Conservation (phyloP, 1,140 invertebrate genomes). For the Leptinotarsa lineolata region DNA sequence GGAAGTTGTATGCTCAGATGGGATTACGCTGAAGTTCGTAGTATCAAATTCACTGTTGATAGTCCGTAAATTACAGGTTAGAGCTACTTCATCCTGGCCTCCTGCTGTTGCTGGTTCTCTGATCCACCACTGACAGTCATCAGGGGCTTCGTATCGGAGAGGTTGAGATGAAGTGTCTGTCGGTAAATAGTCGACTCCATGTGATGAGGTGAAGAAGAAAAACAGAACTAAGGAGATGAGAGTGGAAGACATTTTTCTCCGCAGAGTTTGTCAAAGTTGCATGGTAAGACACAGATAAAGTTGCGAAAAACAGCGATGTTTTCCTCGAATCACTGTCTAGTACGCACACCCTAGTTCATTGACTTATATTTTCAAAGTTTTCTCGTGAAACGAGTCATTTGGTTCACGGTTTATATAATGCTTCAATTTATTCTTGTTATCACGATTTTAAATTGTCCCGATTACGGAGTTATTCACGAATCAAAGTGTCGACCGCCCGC, state of each 20-base stretch:
- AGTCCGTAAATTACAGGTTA: constrained; percentile 78
- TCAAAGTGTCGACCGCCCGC: constrained; percentile 7
- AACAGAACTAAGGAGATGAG: constrained; percentile 43
- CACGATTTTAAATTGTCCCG: background rate
- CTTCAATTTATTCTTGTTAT: no score
- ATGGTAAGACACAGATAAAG: constrained; percentile 1
- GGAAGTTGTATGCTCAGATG: constrained; percentile 79
- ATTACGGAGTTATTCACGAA: constrained; percentile 4
- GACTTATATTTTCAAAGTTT: background rate
- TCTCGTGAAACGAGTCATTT: background rate
- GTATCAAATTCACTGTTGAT: constrained; percentile 82
- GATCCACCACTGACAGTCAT: constrained; percentile 79
- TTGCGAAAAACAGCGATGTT: background rate
- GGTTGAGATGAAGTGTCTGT: constrained; percentile 61
- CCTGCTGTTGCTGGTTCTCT: constrained; percentile 59
- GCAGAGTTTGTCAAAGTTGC: constrained; percentile 9
- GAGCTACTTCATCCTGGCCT: constrained; percentile 70
- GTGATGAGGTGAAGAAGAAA: constrained; percentile 50
- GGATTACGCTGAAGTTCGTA: constrained; percentile 86
- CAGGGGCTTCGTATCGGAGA: constrained; percentile 77
- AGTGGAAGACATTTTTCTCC: constrained; percentile 22
- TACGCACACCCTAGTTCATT: constrained; percentile 7
- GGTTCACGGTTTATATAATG: background rate
- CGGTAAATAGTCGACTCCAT: constrained; percentile 55
- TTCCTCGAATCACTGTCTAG: background rate